Evolutionary conservation across 2,113 vertebrate species (phyloP).

Genomic region (Origma solitaria): DNA sequence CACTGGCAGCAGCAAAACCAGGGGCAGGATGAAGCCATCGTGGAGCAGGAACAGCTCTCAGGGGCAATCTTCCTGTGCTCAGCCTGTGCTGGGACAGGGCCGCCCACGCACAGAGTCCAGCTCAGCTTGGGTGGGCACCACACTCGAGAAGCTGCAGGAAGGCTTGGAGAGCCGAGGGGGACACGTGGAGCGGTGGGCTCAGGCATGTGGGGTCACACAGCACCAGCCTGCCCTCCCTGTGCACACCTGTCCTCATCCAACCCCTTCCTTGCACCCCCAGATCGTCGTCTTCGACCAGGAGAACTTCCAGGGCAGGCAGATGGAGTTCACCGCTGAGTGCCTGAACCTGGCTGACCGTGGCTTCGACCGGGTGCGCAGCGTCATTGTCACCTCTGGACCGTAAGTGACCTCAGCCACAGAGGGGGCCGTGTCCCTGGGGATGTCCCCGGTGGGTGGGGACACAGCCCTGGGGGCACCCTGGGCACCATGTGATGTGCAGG

Average conservation of each 20-base stretch:
- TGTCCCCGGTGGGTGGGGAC: background rate
- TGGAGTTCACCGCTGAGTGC: constrained; percentile 88
- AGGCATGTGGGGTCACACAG: fast-evolving
- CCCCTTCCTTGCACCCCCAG: constrained; percentile 58
- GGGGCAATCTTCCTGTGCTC: background rate
- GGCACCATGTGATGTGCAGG: fast-evolving
- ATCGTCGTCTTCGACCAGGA: constrained; percentile 90
- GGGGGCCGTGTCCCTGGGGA: background rate
- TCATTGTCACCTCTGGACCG: constrained; percentile 90
- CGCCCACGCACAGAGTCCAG: background rate
- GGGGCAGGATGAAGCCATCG: background rate
- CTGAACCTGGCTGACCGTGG: constrained; percentile 86
- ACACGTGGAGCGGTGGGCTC: fast-evolving
- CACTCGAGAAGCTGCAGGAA: background rate
- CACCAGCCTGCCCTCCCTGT: background rate
- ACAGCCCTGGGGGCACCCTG: background rate
- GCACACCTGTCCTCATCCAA: background rate
- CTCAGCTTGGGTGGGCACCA: fast-evolving
- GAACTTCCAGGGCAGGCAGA: constrained; percentile 91
- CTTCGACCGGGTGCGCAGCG: constrained; percentile 86
- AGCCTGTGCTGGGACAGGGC: background rate
- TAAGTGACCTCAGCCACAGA: constrained; percentile 67
- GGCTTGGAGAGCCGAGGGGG: background rate
- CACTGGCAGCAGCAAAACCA: fast-evolving
- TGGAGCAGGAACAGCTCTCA: background rate